These are phyloP conservation scores for Pseudobourletiella spinata DNA, from an alignment of 1,140 invertebrate genomes.

Conservation along the genomic window DNA sequence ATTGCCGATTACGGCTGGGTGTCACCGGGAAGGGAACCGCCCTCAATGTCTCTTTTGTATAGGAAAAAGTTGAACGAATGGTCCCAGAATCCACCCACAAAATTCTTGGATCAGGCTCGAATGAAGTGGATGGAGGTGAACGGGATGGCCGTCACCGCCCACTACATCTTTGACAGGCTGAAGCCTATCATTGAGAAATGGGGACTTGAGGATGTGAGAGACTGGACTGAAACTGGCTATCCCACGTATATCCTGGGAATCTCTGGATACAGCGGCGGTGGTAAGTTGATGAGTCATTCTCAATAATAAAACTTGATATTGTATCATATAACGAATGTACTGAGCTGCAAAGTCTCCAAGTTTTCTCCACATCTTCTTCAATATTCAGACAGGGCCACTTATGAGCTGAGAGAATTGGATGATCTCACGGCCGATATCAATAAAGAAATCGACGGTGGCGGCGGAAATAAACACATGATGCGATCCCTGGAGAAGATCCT, in stretches of 20 bases:
- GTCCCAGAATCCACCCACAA: neutral
- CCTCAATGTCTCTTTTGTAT: neutral
- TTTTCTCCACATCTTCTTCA: no score
- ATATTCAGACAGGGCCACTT: neutral
- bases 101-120: neutral
- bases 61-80: neutral
- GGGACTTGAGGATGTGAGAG: slow-evolving; percentile 1
- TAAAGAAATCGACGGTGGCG: neutral
- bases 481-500: slow-evolving; percentile 12
- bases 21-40: neutral
- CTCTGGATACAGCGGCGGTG: neutral
- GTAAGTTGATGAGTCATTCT: neutral
- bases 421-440: slow-evolving; percentile 4
- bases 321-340: neutral
- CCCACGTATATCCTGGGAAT: neutral
- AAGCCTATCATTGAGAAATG: neutral
- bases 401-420: neutral
- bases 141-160: neutral
- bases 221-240: neutral
- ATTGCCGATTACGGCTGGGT: neutral
- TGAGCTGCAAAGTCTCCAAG: no score
- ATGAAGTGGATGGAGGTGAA: slow-evolving; percentile 19
- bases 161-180: slow-evolving; percentile 11
- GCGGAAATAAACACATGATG: slow-evolving; percentile 6
- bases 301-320: no score